Conservation (phyloP, 1,140 invertebrate species). For the Drosophila kurseongensis region DNA sequence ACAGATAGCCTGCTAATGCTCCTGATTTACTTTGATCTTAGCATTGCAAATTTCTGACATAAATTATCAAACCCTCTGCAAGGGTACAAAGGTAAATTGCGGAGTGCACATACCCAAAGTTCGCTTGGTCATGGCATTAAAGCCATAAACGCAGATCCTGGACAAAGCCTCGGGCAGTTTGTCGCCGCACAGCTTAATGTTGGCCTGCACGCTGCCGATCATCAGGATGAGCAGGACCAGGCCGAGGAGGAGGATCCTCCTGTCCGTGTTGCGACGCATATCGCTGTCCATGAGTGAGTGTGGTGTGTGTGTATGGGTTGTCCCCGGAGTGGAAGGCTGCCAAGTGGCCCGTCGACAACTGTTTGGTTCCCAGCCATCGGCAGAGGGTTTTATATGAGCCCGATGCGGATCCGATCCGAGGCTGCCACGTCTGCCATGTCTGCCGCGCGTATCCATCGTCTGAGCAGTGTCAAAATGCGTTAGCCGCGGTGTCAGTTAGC, state of each 20-base stretch:
- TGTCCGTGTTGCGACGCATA: constrained; percentile 1
- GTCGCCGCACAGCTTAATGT: constrained; percentile 45
- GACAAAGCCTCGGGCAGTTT: constrained; percentile 39
- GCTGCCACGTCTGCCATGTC: neutral
- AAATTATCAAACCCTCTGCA: no score
- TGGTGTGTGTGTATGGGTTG: neutral
- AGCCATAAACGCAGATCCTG: constrained; percentile 43
- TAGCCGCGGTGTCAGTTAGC: constrained; percentile 61
- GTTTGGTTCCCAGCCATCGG: constrained; percentile 2
- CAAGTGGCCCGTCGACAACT: constrained; percentile 21
- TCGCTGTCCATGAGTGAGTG: neutral
- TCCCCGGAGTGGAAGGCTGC: constrained; percentile 9
- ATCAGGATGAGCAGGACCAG: constrained; percentile 29
- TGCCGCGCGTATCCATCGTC: constrained; percentile 3
- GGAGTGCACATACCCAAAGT: constrained; percentile 17
- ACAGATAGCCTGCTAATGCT: no score
- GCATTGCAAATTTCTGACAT: neutral
- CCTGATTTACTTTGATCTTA: no score
- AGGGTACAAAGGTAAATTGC: no score
- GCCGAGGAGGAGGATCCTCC: constrained; percentile 24
- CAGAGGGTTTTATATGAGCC: constrained; percentile 50
- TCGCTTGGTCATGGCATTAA: constrained; percentile 50
- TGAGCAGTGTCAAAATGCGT: constrained; percentile 52
- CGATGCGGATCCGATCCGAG: constrained; percentile 16
- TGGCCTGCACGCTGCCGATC: neutral